Evolutionary conservation across 2,113 vertebrate species (phyloP), one percentile per base, ranked within the genome.

Genomic region (Engraulis encrasicolus): DNA sequence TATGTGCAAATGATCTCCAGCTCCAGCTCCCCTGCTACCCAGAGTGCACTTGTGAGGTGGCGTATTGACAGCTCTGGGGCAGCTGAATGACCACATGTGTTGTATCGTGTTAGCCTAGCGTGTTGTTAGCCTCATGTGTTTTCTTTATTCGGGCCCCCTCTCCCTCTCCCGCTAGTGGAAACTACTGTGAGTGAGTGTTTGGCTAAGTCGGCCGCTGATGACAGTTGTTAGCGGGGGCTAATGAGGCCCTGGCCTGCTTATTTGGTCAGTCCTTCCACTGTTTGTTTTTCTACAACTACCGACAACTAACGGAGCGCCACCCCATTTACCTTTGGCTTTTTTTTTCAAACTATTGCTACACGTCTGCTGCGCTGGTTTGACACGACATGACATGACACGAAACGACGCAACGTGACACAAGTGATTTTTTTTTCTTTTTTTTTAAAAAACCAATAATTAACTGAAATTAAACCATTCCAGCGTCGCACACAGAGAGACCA

Each of bases 231-330:
- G 40, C 31, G 31, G 80, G 34, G 61, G 84, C 84, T 84, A 87
- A 89, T 84, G 82, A 86, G 85, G 84, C 38, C 79, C 74, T 79
- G 49, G 31, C 20, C 77, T 84, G 88, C 78, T 87, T 81, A 86
- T 89, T 87, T 89, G 78, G 79, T 79, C 77, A 86, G 78, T 31
- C 79, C 61, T 80, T n/a, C 50, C n/a, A 78, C 54, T 78, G 82
- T 89, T 84, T 89, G 78, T 84, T 84, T 89, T 82, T 85, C 81
- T 84, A 27, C 9, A 54, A n/a, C 45, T 71, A 84, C 82, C 82
- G 82, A 40, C 78, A n/a, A n/a, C n/a, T n/a, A n/a, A n/a, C n/a
- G n/a, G 54, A 80, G 74, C 61, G 79, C 83, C 66, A 50, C 78
- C 78, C 49, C 83, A 83, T 85, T 89, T 82, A 78, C 49, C 80